Percentiles rank a stretch among this genome's conserved stretches.
These are phyloP conservation scores for Reticulitermes speratus DNA, from an alignment of 1,140 invertebrate genomes.

Conservation along the genomic window DNA sequence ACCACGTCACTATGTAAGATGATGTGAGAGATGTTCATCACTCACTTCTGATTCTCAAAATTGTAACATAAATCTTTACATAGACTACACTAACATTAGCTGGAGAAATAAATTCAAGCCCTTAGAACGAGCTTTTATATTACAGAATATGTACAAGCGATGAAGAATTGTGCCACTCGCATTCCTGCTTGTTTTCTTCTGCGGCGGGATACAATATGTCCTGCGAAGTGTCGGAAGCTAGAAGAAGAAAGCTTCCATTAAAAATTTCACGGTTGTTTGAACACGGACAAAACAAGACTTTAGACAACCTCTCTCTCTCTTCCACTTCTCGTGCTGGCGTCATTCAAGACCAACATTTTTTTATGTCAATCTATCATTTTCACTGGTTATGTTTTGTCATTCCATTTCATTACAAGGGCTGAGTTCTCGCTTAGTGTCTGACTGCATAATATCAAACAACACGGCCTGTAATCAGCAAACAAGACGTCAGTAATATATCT, in stretches of 20 bases:
- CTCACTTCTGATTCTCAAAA: no score
- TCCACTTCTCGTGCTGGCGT: not conserved
- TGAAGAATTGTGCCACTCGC: not conserved
- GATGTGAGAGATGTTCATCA: no score
- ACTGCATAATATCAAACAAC: not conserved
- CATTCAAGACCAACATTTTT: not conserved
- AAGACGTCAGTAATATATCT: not conserved
- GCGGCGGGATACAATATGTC: not conserved
- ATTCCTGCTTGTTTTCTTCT: no score
- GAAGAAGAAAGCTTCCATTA: not conserved
- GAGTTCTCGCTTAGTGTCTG: not conserved
- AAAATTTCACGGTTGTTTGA: slow-evolving; percentile 1
- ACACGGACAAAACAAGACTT: not conserved
- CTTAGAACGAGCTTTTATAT: not conserved
- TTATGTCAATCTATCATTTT: not conserved
- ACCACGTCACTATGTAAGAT: no score
- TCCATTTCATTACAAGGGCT: not conserved
- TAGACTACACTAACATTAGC: no score
- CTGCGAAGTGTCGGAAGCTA: not conserved
- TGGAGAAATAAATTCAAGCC: not conserved
- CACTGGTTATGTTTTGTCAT: not conserved
- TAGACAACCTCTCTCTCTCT: not conserved
- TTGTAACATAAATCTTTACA: no score
- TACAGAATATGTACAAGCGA: not conserved
- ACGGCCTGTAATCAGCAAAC: not conserved